phyloP scores from a whole-genome alignment of 1,140 invertebrate species.

The Eurytemora carolleeae region DNA sequence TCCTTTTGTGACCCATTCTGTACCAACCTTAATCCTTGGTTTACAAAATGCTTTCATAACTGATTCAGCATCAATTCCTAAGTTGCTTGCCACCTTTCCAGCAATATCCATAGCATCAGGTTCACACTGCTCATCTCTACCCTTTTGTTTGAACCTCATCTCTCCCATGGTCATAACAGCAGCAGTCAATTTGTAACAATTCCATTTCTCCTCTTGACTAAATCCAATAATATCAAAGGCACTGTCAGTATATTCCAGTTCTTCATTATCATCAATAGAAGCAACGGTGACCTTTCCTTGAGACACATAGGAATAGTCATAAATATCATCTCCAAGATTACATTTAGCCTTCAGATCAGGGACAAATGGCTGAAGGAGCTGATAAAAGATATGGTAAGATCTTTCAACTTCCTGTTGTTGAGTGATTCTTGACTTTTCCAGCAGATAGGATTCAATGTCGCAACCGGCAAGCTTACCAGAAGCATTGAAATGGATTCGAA shows the following conservation, averaged over 20 bases:
- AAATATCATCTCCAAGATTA: constrained; percentile 54
- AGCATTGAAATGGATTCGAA: constrained; percentile 98
- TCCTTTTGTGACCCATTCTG: constrained; percentile 69
- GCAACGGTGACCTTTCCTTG: constrained; percentile 33
- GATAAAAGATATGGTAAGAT: constrained; percentile 99
- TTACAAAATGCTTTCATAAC: constrained; percentile 11
- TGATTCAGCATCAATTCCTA: constrained; percentile 28
- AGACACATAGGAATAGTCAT: constrained; percentile 46
- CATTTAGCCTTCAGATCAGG: constrained; percentile 37
- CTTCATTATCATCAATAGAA: constrained; percentile 49
- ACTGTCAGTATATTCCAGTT: constrained; percentile 53
- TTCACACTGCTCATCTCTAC: constrained; percentile 98
- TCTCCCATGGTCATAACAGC: constrained; percentile 95
- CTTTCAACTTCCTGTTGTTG: constrained; percentile 93
- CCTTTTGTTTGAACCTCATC: constrained; percentile 99
- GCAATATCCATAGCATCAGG: constrained; percentile 67
- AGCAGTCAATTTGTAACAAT: constrained; percentile 91
- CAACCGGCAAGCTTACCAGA: constrained; percentile 98
- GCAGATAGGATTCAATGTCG: constrained; percentile 98
- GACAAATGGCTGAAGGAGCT: constrained; percentile 63
- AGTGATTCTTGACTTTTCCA: constrained; percentile 95
- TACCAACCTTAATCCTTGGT: constrained; percentile 93
- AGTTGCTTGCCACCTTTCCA: constrained; percentile 30
- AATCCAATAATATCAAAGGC: constrained; percentile 96
- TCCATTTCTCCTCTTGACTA: constrained; percentile 78